phyloP scores from a whole-genome alignment of 1,140 invertebrate species.

The Babylonia areolata region DNA sequence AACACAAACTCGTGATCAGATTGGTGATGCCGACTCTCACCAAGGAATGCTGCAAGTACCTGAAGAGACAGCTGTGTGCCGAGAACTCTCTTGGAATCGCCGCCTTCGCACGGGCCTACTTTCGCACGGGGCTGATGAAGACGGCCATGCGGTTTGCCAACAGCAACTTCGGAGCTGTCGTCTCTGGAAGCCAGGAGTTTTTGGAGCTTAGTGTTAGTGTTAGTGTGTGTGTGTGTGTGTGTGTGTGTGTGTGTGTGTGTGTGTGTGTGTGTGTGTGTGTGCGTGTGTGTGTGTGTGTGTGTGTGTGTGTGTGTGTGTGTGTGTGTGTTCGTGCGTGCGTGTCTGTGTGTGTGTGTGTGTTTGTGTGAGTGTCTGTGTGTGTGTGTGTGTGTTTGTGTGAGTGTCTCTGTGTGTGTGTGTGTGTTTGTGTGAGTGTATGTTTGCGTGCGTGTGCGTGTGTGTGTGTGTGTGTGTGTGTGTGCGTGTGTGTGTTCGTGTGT shows the following conservation, averaged over 20 bases:
- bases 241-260: no score
- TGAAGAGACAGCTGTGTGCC: conserved; percentile 81
- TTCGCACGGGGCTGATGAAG: conserved; percentile 83
- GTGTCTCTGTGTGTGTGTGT: not conserved
- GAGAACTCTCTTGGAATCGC: conserved; percentile 89
- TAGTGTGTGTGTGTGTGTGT: no score
- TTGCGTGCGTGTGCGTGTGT: not conserved
- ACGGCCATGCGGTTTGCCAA: conserved; percentile 79
- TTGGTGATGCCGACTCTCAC: conserved; percentile 87
- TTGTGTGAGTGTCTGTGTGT: no score
- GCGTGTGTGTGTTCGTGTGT: not conserved
- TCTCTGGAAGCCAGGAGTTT: conserved; percentile 90
- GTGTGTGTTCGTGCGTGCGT: no score
- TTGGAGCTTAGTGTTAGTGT: not conserved
- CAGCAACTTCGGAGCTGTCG: conserved; percentile 77
- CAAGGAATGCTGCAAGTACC: conserved; percentile 86
- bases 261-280: no score
- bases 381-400: not conserved
- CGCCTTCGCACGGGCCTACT: conserved; percentile 86
- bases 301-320: no score
- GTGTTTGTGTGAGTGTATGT: conserved; percentile 4
- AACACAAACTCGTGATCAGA: conserved; percentile 75
- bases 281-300: no score
- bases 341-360: no score
- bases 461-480: not conserved